Evolutionary conservation across 2,113 vertebrate genomes (phyloP).

Genomic region (Suncus etruscus): DNA sequence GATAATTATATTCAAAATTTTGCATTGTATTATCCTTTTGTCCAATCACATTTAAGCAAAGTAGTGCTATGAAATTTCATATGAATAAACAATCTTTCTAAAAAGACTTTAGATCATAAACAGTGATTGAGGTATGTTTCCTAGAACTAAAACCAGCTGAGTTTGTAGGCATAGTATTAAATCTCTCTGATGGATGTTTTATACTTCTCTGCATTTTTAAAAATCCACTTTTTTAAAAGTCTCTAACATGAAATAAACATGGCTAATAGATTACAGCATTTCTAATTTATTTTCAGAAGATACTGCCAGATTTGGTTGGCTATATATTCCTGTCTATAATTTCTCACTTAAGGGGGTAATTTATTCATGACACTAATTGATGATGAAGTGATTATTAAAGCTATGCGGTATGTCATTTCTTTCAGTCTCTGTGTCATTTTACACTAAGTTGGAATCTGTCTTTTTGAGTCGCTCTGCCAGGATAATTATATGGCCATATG

Average conservation of each 20-base stretch:
- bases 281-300: constrained; percentile 69
- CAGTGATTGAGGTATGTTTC: background rate
- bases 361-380: constrained; percentile 83
- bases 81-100: constrained; percentile 8
- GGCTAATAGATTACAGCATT: constrained; percentile 79
- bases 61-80: background rate
- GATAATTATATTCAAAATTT: background rate
- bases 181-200: background rate
- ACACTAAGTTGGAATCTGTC: constrained; percentile 60
- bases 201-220: background rate
- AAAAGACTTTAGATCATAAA: background rate
- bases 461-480: constrained; percentile 68
- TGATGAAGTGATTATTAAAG: constrained; percentile 79
- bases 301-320: constrained; percentile 65
- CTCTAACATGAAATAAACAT: constrained; percentile 47
- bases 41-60: background rate
- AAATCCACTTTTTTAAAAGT: constrained; percentile 56
- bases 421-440: constrained; percentile 72
- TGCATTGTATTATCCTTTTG: background rate
- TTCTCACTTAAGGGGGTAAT: constrained; percentile 82
- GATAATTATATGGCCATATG: constrained; percentile 69
- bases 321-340: constrained; percentile 77
- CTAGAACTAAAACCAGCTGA: background rate
- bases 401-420: constrained; percentile 47
- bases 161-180: background rate